Percentiles rank a stretch among this genome's conserved stretches.
These are phyloP conservation scores for Eupithecia dodoneata DNA, from an alignment of 2,888 invertebrate genomes.

Conservation along the genomic window DNA sequence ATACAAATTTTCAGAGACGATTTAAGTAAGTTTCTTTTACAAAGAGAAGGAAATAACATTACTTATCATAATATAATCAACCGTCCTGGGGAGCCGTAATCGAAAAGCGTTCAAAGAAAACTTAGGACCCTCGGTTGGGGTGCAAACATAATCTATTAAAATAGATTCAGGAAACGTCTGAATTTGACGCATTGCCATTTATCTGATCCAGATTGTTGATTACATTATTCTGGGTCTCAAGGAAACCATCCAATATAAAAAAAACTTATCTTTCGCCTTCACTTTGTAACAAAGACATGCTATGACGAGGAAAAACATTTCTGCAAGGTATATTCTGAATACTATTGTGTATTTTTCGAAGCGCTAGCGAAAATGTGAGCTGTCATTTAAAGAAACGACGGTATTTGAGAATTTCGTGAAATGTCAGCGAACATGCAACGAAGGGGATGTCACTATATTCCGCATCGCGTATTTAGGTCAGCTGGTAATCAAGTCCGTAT, in stretches of 20 bases:
- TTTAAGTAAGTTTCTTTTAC: slow-evolving; percentile 23
- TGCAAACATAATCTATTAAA: slow-evolving; percentile 53
- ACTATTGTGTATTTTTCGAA: slow-evolving; percentile 6
- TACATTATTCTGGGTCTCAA: slow-evolving; percentile 11
- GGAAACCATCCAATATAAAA: not conserved
- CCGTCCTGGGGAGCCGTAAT: slow-evolving; percentile 52
- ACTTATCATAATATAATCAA: slow-evolving; percentile 33
- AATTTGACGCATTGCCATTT: slow-evolving; percentile 44
- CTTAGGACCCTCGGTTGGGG: slow-evolving; percentile 53
- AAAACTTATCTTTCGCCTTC: not conserved
- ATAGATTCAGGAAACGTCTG: slow-evolving; percentile 49
- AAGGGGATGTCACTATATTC: slow-evolving; percentile 53
- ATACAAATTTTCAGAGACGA: not conserved
- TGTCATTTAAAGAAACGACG: slow-evolving; percentile 27
- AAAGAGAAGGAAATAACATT: slow-evolving; percentile 51
- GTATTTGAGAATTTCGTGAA: slow-evolving; percentile 32
- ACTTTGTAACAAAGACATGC: not conserved
- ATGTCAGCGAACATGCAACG: slow-evolving; percentile 44
- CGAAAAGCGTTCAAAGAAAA: slow-evolving; percentile 60
- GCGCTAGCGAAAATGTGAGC: slow-evolving; percentile 11
- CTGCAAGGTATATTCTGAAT: not conserved
- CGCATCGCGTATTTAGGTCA: slow-evolving; percentile 64
- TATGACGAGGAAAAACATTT: not conserved
- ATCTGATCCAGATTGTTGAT: slow-evolving; percentile 23
- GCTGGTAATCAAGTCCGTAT: slow-evolving; percentile 67